Percentiles rank a stretch among this genome's conserved stretches.
Evolutionary conservation across 2,888 invertebrate species (phyloP).

Genomic region (Altica lythri): DNA sequence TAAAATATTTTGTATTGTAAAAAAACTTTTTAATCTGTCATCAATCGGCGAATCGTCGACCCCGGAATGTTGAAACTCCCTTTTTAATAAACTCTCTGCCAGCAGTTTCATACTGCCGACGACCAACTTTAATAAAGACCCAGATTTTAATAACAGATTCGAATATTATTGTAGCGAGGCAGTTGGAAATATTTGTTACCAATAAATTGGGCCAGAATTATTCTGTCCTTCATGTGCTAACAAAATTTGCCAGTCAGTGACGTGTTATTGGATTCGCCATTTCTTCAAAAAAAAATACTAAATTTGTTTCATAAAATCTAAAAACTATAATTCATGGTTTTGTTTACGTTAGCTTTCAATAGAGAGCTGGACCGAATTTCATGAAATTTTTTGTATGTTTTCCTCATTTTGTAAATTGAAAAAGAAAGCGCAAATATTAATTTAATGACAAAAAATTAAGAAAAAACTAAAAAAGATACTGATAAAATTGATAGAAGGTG

Average conservation of each 20-base stretch:
- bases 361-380: too few relatives aligned
- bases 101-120: conserved; percentile 5
- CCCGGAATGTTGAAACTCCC: conserved; percentile 16
- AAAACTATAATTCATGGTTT: too few relatives aligned
- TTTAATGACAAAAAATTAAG: too few relatives aligned
- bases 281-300: too few relatives aligned
- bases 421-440: too few relatives aligned
- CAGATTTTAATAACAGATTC: conserved; percentile 47
- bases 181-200: conserved; percentile 33
- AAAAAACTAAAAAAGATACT: too few relatives aligned
- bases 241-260: conserved; percentile 16
- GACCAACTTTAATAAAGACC: conserved; percentile 44
- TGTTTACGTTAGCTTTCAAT: too few relatives aligned
- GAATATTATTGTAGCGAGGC: conserved; percentile 41
- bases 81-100: conserved; percentile 33
- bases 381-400: too few relatives aligned
- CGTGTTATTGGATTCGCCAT: too few relatives aligned
- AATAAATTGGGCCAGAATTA: conserved; percentile 35
- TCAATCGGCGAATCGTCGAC: conserved; percentile 26
- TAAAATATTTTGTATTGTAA: conserved; percentile 21
- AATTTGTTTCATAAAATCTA: too few relatives aligned
- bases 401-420: too few relatives aligned
- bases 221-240: conserved; percentile 32
- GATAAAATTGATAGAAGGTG: too few relatives aligned
- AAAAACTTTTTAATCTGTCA: conserved; percentile 30